These are phyloP conservation scores for Lasius platythorax DNA, from an alignment of 2,888 invertebrate species.

Conservation along the genomic window DNA sequence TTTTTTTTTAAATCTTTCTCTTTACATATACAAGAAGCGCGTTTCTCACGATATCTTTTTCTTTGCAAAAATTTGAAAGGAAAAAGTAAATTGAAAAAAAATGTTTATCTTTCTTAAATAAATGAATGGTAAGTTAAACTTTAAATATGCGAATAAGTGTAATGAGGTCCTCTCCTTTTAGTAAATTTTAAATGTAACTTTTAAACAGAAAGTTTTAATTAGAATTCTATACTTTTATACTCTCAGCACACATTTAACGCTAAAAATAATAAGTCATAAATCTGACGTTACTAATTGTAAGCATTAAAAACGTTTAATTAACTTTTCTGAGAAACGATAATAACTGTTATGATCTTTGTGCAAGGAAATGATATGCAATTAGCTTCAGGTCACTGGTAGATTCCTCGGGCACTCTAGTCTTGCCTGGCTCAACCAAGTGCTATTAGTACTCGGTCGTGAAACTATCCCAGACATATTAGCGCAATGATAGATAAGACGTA, in stretches of 20 bases:
- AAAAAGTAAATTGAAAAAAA: background rate
- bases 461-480: constrained; percentile 26
- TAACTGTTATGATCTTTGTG: constrained; percentile 12
- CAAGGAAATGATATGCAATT: constrained; percentile 11
- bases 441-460: constrained; percentile 17
- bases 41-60: background rate
- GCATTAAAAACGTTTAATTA: background rate
- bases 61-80: background rate
- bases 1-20: background rate
- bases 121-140: background rate
- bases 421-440: background rate
- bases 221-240: background rate
- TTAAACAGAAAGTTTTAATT: background rate
- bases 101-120: background rate
- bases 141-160: background rate
- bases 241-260: background rate
- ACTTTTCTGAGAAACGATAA: background rate
- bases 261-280: background rate
- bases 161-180: background rate
- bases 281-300: background rate
- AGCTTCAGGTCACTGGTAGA: background rate
- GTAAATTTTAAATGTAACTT: background rate
- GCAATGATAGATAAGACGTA: constrained; percentile 36
- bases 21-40: background rate
- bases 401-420: background rate